Conservation (phyloP, 1,140 invertebrate species). For the Lerema accius region DNA sequence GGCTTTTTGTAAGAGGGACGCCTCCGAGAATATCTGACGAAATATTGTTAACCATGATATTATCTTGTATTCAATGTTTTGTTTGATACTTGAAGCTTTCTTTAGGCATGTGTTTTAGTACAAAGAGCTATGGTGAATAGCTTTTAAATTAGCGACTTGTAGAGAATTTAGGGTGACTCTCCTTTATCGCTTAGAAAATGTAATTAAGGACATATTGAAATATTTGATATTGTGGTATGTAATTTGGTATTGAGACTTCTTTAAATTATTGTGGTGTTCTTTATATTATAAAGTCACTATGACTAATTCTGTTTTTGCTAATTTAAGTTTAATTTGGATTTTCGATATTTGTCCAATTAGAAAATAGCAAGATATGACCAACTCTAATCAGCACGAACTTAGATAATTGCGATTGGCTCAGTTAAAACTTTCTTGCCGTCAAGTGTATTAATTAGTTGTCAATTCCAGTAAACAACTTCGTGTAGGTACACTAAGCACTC, state of each 20-base stretch:
- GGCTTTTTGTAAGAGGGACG: slow-evolving; percentile 74
- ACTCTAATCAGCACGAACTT: not conserved
- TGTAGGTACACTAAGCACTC: not conserved
- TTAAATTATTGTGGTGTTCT: too few relatives aligned
- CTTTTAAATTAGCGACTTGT: slow-evolving; percentile 1
- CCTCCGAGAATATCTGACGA: slow-evolving; percentile 72
- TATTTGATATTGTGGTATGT: too few relatives aligned
- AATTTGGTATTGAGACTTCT: too few relatives aligned
- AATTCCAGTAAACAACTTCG: slow-evolving; percentile 12
- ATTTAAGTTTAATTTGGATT: not conserved
- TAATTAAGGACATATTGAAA: too few relatives aligned
- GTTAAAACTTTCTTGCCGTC: not conserved
- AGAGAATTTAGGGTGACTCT: too few relatives aligned
- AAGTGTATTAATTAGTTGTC: not conserved
- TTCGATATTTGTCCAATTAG: slow-evolving; percentile 1
- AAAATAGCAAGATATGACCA: not conserved
- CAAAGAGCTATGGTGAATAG: not conserved
- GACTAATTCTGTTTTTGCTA: too few relatives aligned
- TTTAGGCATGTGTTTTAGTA: slow-evolving; percentile 8
- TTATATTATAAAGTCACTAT: too few relatives aligned
- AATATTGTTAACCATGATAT: slow-evolving; percentile 74
- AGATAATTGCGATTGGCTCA: not conserved
- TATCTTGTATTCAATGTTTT: slow-evolving; percentile 52
- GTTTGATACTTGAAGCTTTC: slow-evolving; percentile 35
- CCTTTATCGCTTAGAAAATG: too few relatives aligned